These are phyloP conservation scores for Hemichromis elongatus DNA, from an alignment of 2,113 vertebrate species.

Conservation along the genomic window DNA sequence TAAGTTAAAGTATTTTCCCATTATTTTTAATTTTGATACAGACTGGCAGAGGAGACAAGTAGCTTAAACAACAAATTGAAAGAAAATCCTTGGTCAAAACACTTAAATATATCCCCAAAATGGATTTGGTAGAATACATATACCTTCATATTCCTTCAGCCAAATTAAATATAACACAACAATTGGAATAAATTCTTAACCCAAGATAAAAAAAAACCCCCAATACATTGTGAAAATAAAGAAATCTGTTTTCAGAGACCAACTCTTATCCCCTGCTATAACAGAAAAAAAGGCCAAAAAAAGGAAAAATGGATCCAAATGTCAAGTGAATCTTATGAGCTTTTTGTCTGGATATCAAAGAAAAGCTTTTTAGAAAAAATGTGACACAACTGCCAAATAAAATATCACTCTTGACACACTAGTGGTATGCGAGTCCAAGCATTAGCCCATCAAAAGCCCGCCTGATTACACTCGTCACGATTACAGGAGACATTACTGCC, in stretches of 20 bases:
- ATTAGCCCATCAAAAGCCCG: slow-evolving; percentile 62
- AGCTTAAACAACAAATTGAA: not conserved
- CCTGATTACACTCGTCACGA: slow-evolving; percentile 64
- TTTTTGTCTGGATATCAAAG: slow-evolving; percentile 58
- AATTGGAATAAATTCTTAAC: not conserved
- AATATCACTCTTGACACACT: slow-evolving; percentile 51
- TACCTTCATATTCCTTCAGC: not conserved
- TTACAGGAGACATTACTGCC: slow-evolving; percentile 69
- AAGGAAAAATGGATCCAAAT: slow-evolving; percentile 14
- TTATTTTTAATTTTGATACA: not conserved
- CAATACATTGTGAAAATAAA: not conserved
- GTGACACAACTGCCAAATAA: slow-evolving; percentile 60
- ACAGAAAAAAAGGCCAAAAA: slow-evolving; percentile 17
- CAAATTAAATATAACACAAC: not conserved
- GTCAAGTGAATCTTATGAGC: slow-evolving; percentile 12
- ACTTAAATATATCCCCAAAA: not conserved
- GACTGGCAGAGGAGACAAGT: not conserved
- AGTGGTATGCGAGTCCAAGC: slow-evolving; percentile 23
- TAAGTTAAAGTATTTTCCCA: not conserved
- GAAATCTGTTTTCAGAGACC: not conserved
- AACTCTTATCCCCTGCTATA: not conserved
- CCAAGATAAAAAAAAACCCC: not conserved
- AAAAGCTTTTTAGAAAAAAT: slow-evolving; percentile 48
- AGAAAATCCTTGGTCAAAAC: not conserved
- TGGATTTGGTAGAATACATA: not conserved